A percentile compares a stretch with the other conserved stretches of the same genome.
phyloP scores from a whole-genome alignment of 2,113 vertebrate species.

The Hemiscyllium ocellatum region DNA sequence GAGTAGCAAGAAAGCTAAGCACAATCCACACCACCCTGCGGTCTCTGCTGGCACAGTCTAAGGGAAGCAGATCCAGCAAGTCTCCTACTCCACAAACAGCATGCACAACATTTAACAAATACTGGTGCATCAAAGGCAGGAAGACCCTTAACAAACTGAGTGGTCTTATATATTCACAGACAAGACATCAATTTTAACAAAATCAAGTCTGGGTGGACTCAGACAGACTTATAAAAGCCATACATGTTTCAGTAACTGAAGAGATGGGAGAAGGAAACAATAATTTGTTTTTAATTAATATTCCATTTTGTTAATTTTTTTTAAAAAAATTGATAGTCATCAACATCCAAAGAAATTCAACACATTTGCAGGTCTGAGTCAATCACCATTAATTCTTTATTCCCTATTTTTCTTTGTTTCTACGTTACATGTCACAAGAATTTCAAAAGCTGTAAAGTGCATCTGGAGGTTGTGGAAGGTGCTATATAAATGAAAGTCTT shows the following conservation, averaged over 20 bases:
- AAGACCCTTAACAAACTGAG: not conserved
- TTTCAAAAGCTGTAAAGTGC: not conserved
- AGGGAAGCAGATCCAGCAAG: not conserved
- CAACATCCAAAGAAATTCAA: not conserved
- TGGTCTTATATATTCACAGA: not conserved
- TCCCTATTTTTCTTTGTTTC: not conserved
- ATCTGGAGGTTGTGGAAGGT: not conserved
- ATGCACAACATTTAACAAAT: not conserved
- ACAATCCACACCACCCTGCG: slow-evolving; percentile 1
- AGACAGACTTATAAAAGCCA: not conserved
- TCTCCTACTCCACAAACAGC: not conserved
- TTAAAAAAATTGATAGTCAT: not conserved
- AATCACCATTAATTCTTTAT: not conserved
- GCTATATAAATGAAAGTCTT: too few relatives aligned
- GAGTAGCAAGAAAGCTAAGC: not conserved
- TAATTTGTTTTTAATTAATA: not conserved
- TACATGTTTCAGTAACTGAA: not conserved
- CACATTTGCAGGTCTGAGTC: not conserved
- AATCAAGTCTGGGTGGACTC: not conserved
- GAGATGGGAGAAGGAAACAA: not conserved
- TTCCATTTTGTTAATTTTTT: not conserved
- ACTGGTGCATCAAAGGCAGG: not conserved
- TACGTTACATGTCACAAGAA: not conserved
- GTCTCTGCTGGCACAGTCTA: not conserved
- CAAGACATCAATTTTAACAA: not conserved